phyloP scores from a whole-genome alignment of 2,797 vertebrate genomes.

The Sparus aurata region DNA sequence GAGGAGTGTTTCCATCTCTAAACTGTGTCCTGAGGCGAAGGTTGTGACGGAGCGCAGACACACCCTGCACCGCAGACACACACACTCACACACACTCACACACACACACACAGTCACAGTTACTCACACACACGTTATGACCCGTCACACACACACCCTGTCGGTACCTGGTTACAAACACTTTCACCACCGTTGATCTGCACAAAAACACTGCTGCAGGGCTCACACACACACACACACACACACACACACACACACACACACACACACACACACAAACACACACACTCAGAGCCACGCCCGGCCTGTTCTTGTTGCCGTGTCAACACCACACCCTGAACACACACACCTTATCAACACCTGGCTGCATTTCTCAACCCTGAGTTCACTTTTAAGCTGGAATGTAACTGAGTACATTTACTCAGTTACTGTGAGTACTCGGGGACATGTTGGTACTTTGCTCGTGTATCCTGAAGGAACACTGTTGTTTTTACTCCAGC shows the following conservation, averaged over 20 bases:
- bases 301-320: constrained; percentile 34
- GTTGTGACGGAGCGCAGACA: constrained; percentile 39
- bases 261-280: constrained; percentile 21
- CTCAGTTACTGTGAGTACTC: no score
- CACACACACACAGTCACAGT: constrained; percentile 15
- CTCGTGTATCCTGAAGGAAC: no score
- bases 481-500: no score
- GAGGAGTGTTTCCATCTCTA: constrained; percentile 12
- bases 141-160: constrained; percentile 54
- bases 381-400: neutral
- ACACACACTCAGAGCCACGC: constrained; percentile 50
- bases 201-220: constrained; percentile 38
- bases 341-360: constrained; percentile 35
- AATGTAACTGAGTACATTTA: no score
- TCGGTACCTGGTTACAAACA: constrained; percentile 41
- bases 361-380: constrained; percentile 7
- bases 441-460: no score
- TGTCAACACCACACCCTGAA: constrained; percentile 68
- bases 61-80: constrained; percentile 54
- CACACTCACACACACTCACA: constrained; percentile 23
- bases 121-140: constrained; percentile 47
- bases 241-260: neutral
- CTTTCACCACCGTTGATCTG: constrained; percentile 24
- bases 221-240: neutral
- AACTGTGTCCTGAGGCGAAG: constrained; percentile 43